phyloP scores from a whole-genome alignment of 2,113 vertebrate genomes.

The Pardalotus punctatus region DNA sequence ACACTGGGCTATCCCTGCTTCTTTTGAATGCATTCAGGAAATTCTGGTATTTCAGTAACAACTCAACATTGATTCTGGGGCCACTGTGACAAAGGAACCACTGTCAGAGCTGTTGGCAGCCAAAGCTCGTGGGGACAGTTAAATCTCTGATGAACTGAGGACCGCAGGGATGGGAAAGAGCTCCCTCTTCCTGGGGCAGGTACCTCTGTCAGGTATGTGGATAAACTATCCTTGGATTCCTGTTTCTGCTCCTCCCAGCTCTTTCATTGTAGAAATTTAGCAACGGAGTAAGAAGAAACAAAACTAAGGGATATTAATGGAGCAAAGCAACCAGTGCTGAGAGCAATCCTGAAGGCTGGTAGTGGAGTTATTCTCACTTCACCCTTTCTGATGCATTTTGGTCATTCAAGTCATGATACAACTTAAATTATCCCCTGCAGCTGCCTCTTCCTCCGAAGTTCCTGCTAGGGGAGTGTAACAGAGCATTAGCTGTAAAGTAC shows the following conservation, averaged over 20 bases:
- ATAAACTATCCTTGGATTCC: neutral
- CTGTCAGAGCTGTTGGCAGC: neutral
- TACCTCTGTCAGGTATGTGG: neutral
- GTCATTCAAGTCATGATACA: neutral
- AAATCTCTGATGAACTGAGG: neutral
- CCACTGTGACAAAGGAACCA: neutral
- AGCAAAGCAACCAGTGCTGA: neutral
- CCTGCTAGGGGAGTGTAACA: neutral
- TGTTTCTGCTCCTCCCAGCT: neutral
- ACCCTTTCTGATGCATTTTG: neutral
- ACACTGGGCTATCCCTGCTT: neutral
- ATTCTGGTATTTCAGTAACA: neutral
- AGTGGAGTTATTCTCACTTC: neutral
- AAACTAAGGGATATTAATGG: neutral
- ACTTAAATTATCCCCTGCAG: neutral
- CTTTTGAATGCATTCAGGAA: neutral
- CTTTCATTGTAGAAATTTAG: neutral
- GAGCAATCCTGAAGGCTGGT: neutral
- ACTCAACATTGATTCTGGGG: neutral
- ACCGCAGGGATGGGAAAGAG: neutral
- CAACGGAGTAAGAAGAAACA: neutral
- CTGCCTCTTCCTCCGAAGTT: neutral
- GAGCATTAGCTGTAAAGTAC: neutral
- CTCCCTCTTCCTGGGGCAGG: neutral
- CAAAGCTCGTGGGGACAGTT: neutral